Evolutionary conservation across 2,113 vertebrate species (phyloP), one percentile per base, ranked within the genome.

Genomic region (Sigmodon hispidus): DNA sequence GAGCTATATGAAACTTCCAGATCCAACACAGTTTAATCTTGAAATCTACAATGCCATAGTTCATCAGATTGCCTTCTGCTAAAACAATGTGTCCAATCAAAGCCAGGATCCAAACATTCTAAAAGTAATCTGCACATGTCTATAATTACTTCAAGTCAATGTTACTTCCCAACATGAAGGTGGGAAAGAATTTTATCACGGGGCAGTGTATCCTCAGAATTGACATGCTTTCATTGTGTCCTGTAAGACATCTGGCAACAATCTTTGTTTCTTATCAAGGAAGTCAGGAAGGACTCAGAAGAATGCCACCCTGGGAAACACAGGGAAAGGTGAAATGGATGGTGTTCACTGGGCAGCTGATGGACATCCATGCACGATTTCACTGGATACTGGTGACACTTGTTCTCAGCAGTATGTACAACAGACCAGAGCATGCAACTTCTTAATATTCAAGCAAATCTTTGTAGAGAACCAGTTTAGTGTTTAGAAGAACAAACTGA

Each of bases 331-430:
- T 10, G 15, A 81, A 7, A 8, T 4, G 40, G 67, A 34, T 61
- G 17, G 45, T 3, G 1, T 61, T 65, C 45, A 67, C 16, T 24
- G 19, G n/a, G 11, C 15, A 9, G 7, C 21, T 43, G 15, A 5
- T 50, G 26, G 13, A 11, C 1, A n/a, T 21, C 3, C 61, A 17
- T 31, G 50, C 0, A 0, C 29, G 7, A 10, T 13, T 15, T 3
- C 22, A 57, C 31, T 45, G 1, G 0, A 34, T 21, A 57, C 36
- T 2, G 59, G 13, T 31, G 55, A 92, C 16, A 1, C 45, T n/a
- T 19, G 3, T 36, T 76, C 52, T 69, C 4, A 3, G 3, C 36
- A 2, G 0, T 36, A 52, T 83, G 55, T 19, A 31, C 50, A 48
- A 31, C 13, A 81, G 34, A 87, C 7, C 8, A 57, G 55, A 31